Evolutionary conservation across 2,888 invertebrate genomes (phyloP), one percentile per base, ranked within the genome.

Genomic region (Eueremaeus valkanovi): DNA sequence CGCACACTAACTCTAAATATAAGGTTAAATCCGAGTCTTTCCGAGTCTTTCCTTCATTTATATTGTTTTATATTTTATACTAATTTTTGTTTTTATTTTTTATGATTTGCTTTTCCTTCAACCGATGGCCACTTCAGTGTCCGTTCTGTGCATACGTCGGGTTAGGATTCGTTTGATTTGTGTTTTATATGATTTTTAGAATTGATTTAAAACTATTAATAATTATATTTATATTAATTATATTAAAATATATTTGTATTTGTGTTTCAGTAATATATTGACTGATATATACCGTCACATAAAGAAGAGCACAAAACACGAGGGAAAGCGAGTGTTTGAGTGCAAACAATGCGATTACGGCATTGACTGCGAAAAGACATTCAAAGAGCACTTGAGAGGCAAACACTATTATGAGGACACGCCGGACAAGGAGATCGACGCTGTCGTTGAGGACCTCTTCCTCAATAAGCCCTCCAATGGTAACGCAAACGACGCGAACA

Each of bases 101-200:
- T 58, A 27, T 24, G 11, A n/a, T n/a, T n/a, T n/a, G n/a, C n/a
- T n/a, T n/a, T n/a, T n/a, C n/a, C n/a, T n/a, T n/a, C n/a, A n/a
- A n/a, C n/a, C n/a, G n/a, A n/a, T n/a, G n/a, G n/a, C n/a, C n/a
- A n/a, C n/a, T n/a, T 58, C 11, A 5, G 63, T 63, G 63, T 63
- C 63, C 63, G 63, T 63, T 33, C 16, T 63, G 63, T 63, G 36
- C 63, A 33, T 63, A 63, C 33, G 63, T 63, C n/a, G 63, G 63
- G 1, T n/a, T n/a, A n/a, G n/a, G n/a, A n/a, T n/a, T n/a, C n/a
- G n/a, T n/a, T n/a, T n/a, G n/a, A n/a, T n/a, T n/a, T n/a, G n/a
- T n/a, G n/a, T n/a, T n/a, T n/a, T n/a, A n/a, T n/a, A n/a, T n/a
- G n/a, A n/a, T n/a, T n/a, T n/a, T n/a, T n/a, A n/a, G n/a, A n/a